Evolutionary conservation across 2,888 invertebrate species (phyloP), one percentile per base, ranked within the genome.

Genomic region (Mesochorus sp.): DNA sequence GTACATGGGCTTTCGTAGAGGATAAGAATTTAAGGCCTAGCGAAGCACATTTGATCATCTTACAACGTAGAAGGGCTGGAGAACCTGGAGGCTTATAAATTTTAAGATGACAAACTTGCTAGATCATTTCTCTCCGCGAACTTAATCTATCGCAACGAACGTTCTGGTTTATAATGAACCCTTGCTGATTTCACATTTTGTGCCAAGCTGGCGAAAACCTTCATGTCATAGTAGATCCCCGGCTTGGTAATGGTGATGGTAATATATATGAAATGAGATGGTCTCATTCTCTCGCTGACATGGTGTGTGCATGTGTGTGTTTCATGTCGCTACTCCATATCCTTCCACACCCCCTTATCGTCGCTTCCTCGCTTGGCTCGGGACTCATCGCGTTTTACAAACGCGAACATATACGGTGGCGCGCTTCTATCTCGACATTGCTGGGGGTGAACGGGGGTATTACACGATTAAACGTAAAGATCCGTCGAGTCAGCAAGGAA

Each of bases 391-490:
- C 64, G 70, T 59, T 77, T 67, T 49, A 62, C 67, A 72, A 77
- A 67, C 47, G 34, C 3, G 26, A 70, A 55, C 5, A 39, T 37
- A 26, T 10, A 17, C n/a, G n/a, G n/a, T n/a, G 26, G 44, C 10
- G 19, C 31, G 37, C n/a, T 26, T 59, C 59, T 8, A 39, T 49
- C n/a, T 51, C 17, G 53, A 17, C 44, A 37, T 44, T 37, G 68
- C 44, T 55, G 55, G 26, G 10, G 28, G 28, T 37, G 51, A 19
- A 19, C 31, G 34, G 26, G 51, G 53, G 31, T 47, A 47, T 24
- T 42, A 71, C 34, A 67, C 66, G 76, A 77, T 72, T 77, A 72
- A 67, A 62, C 37, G 57, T 31, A 66, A 73, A 77, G 55, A 68
- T 62, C 68, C 62, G 67, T 42, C 67, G 72, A 73, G 67, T 77